Evolutionary conservation across 2,888 invertebrate species (phyloP), one percentile per base, ranked within the genome.

Genomic region (Ephialtes manifestator): DNA sequence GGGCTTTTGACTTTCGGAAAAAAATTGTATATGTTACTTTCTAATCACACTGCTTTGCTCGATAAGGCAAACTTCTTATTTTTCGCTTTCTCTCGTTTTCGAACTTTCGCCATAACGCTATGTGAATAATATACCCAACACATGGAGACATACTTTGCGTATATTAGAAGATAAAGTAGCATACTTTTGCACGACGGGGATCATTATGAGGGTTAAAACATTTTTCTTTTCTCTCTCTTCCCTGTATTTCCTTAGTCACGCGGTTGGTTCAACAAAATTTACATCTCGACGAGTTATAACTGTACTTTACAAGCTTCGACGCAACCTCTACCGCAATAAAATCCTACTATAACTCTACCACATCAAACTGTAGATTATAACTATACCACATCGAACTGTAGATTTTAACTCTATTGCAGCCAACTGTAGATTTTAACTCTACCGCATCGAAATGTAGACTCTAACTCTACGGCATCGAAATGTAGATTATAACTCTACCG

Each of bases 81-180:
- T 53, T 20, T 48, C 31, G 31, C 24, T 35, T 63, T 39, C 35
- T 13, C 20, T 43, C 43, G 51, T 71, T 58, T n/a, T 48, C n/a
- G 58, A 20, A 65, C 43, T 63, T 43, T 67, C 43, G 55, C 24
- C 70, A 68, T 67, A 71, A 71, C 65, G 31, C 24, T 60, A 70
- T 58, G 70, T 72, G 77, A 78, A 70, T 63, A 70, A 78, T 68
- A 84, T 81, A 78, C 67, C 67, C 76, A 76, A 77, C 72, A 84
- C 81, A 79, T 60, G 84, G 77, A 81, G 81, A 81, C 63, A 75
- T 70, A 78, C 65, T 81, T 78, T 84, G 81, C 81, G 76, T 81
- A 71, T 43, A 74, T 67, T 81, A 81, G 84, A 84, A 84, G 84
- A 75, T 84, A 48, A 78, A 81, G 74, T 28, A 67, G 72, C 68